Evolutionary conservation across 2,888 invertebrate species (phyloP).

Genomic region (Ephialtes manifestator): DNA sequence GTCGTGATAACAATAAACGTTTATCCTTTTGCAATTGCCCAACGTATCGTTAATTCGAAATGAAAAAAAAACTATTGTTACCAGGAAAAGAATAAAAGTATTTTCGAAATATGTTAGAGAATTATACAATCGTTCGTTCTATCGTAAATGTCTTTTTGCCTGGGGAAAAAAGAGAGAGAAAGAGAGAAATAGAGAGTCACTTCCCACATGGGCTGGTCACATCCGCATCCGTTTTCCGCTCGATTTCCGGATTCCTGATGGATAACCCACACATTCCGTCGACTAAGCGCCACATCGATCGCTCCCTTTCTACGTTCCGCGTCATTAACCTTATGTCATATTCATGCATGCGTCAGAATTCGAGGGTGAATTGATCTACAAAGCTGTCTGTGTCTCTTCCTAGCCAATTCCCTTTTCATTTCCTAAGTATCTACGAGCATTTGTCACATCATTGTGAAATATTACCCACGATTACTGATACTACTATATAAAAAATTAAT

Average conservation of each 20-base stretch:
- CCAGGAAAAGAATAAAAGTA: background rate
- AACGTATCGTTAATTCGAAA: background rate
- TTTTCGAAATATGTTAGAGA: conserved; percentile 6
- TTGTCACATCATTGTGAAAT: background rate
- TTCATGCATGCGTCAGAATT: conserved; percentile 33
- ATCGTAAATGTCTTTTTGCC: background rate
- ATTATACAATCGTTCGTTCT: background rate
- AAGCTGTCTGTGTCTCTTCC: background rate
- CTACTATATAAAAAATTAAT: background rate
- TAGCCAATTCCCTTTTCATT: conserved; percentile 30
- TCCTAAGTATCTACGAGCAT: conserved; percentile 10
- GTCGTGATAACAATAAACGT: conserved; percentile 60
- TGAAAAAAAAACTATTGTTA: background rate
- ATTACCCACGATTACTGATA: background rate
- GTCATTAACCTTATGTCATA: conserved; percentile 48
- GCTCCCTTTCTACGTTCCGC: conserved; percentile 36
- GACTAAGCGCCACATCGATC: conserved; percentile 21
- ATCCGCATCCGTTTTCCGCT: conserved; percentile 80
- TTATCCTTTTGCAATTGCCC: background rate
- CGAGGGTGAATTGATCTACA: conserved; percentile 20
- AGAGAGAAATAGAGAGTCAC: conserved; percentile 45
- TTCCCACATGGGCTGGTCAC: conserved; percentile 77
- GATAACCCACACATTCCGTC: conserved; percentile 39
- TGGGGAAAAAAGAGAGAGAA: background rate
- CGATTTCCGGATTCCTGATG: conserved; percentile 79